A percentile compares a stretch with the other conserved stretches of the same genome.
Conservation (phyloP, 2,113 vertebrate genomes). For the Perccottus glenii region DNA sequence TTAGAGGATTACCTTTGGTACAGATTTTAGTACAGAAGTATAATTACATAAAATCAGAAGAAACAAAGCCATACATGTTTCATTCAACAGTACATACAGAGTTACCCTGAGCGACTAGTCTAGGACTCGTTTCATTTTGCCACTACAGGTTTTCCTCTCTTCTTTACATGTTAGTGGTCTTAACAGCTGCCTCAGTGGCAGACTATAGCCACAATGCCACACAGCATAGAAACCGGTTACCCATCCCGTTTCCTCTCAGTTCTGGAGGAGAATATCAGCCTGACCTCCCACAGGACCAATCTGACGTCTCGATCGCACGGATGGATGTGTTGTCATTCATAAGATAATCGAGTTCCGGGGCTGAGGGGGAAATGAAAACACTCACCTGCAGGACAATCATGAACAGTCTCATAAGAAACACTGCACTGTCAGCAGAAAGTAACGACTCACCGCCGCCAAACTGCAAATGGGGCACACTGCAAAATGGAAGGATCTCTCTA, state of each 20-base stretch:
- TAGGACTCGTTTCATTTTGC: too few species aligned
- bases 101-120: too few species aligned
- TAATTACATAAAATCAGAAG: too few species aligned
- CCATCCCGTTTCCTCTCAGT: not conserved
- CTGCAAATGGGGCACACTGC: constrained; percentile 5
- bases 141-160: too few species aligned
- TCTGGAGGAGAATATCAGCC: not conserved
- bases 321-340: not conserved
- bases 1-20: too few species aligned
- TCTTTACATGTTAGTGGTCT: not conserved
- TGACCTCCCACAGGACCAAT: not conserved
- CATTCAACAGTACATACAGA: too few species aligned
- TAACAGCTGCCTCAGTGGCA: not conserved
- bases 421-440: not conserved
- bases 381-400: constrained; percentile 1
- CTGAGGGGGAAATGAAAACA: not conserved
- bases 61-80: too few species aligned
- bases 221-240: not conserved
- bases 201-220: not conserved
- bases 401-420: not conserved
- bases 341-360: too few species aligned
- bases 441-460: not conserved
- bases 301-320: not conserved
- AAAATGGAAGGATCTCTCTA: constrained; percentile 2
- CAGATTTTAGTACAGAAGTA: too few species aligned